phyloP scores from a whole-genome alignment of 2,888 invertebrate genomes.

The Platycheirus albimanus region DNA sequence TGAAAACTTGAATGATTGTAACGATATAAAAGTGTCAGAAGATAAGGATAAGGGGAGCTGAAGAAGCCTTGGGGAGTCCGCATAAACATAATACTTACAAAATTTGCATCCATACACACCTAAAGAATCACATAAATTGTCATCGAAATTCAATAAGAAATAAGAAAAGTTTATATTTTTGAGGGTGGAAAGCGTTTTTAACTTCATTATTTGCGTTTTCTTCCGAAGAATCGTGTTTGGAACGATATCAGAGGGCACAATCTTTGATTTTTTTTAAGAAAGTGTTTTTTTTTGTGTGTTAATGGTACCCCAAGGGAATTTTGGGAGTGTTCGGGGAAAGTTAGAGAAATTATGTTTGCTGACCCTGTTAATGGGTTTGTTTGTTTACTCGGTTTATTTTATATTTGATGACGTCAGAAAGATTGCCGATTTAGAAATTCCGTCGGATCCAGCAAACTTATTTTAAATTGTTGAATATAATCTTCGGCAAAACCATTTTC shows the following conservation, averaged over 20 bases:
- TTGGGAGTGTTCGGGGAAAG: no score
- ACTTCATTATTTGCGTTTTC: slow-evolving; percentile 55
- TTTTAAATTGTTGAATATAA: no score
- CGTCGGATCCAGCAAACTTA: no score
- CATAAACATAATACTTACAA: slow-evolving; percentile 21
- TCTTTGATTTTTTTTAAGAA: slow-evolving; percentile 54
- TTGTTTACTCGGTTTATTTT: no score
- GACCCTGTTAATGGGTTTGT: slow-evolving; percentile 1
- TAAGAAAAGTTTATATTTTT: neutral
- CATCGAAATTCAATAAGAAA: slow-evolving; percentile 50
- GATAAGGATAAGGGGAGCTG: slow-evolving; percentile 6
- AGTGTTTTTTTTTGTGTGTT: slow-evolving; percentile 15
- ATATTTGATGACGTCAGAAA: no score
- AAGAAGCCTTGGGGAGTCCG: neutral
- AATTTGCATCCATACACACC: slow-evolving; percentile 53
- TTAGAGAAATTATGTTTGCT: slow-evolving; percentile 18
- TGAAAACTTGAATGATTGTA: slow-evolving; percentile 70
- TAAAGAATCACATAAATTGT: slow-evolving; percentile 64
- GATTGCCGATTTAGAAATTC: no score
- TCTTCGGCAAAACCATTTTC: no score
- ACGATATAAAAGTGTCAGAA: slow-evolving; percentile 51
- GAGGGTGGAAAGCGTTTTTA: slow-evolving; percentile 54
- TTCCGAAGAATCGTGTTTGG: neutral
- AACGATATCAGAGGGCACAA: slow-evolving; percentile 64
- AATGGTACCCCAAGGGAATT: slow-evolving; percentile 32